A percentile compares a stretch with the other conserved stretches of the same genome.
Conservation (phyloP, 2,113 vertebrate genomes). For the Campylomormyrus numenius region DNA sequence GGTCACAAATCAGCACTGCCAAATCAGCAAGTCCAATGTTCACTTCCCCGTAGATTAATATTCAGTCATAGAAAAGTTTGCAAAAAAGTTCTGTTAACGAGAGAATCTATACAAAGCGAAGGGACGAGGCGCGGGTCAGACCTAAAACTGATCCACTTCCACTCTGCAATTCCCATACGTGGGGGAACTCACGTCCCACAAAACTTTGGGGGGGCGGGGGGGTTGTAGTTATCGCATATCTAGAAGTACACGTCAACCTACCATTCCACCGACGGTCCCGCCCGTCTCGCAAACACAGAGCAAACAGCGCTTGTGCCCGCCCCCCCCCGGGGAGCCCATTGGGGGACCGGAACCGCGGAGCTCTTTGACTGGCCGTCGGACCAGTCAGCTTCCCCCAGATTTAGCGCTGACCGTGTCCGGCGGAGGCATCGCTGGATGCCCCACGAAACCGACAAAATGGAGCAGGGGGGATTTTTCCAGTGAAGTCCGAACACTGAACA, state of each 20-base stretch:
- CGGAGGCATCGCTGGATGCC: neutral
- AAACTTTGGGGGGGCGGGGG: neutral
- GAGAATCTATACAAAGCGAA: neutral
- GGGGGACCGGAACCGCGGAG: slow-evolving; percentile 26
- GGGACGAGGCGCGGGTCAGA: neutral
- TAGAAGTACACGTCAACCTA: slow-evolving; percentile 69
- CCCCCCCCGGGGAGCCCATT: slow-evolving; percentile 30
- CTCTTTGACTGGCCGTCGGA: slow-evolving; percentile 35
- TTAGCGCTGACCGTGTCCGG: slow-evolving; percentile 16
- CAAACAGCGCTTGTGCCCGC: slow-evolving; percentile 28
- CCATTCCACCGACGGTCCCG: slow-evolving; percentile 30
- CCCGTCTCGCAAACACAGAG: slow-evolving; percentile 31
- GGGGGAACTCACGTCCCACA: neutral
- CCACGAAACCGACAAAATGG: slow-evolving; percentile 17
- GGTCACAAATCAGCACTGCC: neutral
- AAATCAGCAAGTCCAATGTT: slow-evolving; percentile 1
- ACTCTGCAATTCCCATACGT: neutral
- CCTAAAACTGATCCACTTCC: neutral
- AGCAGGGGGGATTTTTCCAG: neutral
- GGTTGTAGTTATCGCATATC: neutral
- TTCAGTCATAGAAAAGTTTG: neutral
- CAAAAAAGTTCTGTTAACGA: neutral
- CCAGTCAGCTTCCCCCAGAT: slow-evolving; percentile 31
- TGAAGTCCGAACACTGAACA: neutral
- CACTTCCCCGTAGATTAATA: neutral